A percentile compares a stretch with the other conserved stretches of the same genome.
Conservation (phyloP, 2,797 vertebrate genomes). For the Lepilemur septentrionalis region DNA sequence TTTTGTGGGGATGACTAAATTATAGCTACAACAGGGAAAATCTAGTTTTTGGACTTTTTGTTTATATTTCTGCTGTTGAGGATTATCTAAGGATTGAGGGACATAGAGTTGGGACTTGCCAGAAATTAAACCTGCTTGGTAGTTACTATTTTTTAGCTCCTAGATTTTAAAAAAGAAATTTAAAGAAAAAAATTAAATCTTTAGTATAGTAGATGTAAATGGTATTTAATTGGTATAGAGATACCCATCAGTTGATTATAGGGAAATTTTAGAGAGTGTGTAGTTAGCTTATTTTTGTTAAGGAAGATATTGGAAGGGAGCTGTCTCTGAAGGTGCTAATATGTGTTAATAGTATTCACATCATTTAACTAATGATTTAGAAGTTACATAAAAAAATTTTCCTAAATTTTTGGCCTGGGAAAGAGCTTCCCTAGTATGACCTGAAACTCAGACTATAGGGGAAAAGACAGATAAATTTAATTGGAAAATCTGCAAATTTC, state of each 20-base stretch:
- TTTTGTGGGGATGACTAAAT: slow-evolving; percentile 47
- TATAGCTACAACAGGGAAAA: neutral
- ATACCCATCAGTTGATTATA: neutral
- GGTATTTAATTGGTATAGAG: neutral
- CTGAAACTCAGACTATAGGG: neutral
- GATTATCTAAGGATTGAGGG: neutral
- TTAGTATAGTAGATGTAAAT: neutral
- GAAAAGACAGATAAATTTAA: neutral
- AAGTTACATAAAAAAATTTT: neutral
- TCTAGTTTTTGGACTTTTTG: neutral
- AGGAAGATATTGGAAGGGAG: neutral
- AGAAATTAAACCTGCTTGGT: neutral
- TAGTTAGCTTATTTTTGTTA: slow-evolving; percentile 31
- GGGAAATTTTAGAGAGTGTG: neutral
- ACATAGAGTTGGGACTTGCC: neutral
- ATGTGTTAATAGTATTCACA: neutral
- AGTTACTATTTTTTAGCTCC: neutral
- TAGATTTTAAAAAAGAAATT: slow-evolving; percentile 32
- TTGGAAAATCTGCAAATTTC: neutral
- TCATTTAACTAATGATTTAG: neutral
- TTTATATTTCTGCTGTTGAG: neutral
- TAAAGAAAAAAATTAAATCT: neutral
- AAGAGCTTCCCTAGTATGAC: neutral
- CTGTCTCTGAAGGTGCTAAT: neutral
- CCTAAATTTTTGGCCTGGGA: neutral